phyloP scores from a whole-genome alignment of 2,113 vertebrate species.

The Equus przewalskii region DNA sequence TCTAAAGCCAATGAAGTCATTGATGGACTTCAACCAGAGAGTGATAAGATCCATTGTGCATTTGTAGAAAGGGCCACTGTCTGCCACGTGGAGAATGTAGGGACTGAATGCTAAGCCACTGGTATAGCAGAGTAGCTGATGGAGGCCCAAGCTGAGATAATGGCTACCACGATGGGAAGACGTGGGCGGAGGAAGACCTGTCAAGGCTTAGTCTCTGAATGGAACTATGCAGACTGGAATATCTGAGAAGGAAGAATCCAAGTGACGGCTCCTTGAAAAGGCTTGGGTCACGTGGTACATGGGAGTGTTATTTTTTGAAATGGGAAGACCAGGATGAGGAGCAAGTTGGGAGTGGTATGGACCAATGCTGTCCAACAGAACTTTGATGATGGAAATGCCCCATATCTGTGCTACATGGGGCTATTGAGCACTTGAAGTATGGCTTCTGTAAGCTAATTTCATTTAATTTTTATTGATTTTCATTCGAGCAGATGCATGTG shows the following conservation, averaged over 20 bases:
- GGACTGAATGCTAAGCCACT: not conserved
- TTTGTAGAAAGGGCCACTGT: not conserved
- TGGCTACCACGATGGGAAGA: not conserved
- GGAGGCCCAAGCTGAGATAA: not conserved
- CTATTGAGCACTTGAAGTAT: not conserved
- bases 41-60: not conserved
- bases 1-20: not conserved
- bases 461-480: not conserved
- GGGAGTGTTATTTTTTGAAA: not conserved
- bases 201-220: not conserved
- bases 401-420: not conserved
- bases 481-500: not conserved
- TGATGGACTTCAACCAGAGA: not conserved
- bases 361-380: not conserved
- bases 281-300: not conserved
- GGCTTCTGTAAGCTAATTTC: not conserved
- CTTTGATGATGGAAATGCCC: not conserved
- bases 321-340: not conserved
- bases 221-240: not conserved
- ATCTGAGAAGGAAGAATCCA: not conserved
- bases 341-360: too few species aligned
- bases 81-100: too few species aligned
- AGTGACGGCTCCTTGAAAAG: not conserved
- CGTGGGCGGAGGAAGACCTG: not conserved
- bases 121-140: not conserved